A percentile compares a stretch with the other conserved stretches of the same genome.
These are phyloP conservation scores for Hemiscyllium ocellatum DNA, from an alignment of 2,113 vertebrate species.

Conservation along the genomic window DNA sequence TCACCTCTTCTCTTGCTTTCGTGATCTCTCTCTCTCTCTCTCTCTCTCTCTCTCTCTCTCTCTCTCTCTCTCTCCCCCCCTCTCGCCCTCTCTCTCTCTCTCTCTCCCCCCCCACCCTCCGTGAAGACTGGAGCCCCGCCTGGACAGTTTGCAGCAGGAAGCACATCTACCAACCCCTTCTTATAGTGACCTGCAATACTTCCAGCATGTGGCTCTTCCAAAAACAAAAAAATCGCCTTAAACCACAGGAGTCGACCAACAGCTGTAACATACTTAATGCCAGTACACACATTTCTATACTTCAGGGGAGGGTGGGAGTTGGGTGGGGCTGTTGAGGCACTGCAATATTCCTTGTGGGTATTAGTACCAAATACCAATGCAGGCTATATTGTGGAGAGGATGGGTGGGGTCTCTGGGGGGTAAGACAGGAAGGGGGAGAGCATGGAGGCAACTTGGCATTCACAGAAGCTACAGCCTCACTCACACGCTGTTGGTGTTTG, in stretches of 20 bases:
- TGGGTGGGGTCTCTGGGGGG: background rate
- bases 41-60: too few species aligned
- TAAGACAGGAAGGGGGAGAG: background rate
- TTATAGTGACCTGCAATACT: slow-evolving; percentile 46
- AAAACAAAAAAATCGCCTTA: background rate
- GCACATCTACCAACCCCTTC: slow-evolving; percentile 54
- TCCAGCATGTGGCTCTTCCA: slow-evolving; percentile 25
- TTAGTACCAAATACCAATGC: background rate
- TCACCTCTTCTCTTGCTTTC: too few species aligned
- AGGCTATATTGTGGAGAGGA: background rate
- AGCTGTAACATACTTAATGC: slow-evolving; percentile 18
- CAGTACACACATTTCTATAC: slow-evolving; percentile 25
- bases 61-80: too few species aligned
- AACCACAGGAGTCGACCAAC: slow-evolving; percentile 9
- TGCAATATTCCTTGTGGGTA: background rate
- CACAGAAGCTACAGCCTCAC: background rate
- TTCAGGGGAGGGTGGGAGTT: background rate
- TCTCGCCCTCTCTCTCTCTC: too few species aligned
- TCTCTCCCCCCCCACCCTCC: too few species aligned
- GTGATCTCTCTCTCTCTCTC: too few species aligned
- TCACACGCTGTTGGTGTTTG: background rate
- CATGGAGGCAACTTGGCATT: background rate
- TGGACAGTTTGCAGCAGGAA: slow-evolving; percentile 46
- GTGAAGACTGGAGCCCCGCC: slow-evolving; percentile 29
- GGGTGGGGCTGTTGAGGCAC: background rate